phyloP scores from a whole-genome alignment of 2,888 invertebrate genomes.

The Cheilosia scutellata region DNA sequence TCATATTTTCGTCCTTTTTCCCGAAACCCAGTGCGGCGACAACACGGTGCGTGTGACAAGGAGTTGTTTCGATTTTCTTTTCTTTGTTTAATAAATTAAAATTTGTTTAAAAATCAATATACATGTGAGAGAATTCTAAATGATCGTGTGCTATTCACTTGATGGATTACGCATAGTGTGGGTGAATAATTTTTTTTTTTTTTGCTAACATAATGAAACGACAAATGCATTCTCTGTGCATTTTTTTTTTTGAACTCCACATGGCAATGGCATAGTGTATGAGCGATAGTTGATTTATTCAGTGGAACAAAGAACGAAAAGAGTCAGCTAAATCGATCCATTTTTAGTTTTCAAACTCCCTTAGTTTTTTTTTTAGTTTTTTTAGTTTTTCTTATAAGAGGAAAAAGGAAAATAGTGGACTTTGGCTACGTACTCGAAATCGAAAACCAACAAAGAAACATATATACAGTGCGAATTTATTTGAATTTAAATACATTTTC shows the following conservation, averaged over 20 bases:
- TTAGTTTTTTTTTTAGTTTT: constrained; percentile 31
- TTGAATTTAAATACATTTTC: neutral
- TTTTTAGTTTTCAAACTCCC: constrained; percentile 12
- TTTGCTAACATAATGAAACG: constrained; percentile 4
- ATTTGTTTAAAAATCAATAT: constrained; percentile 17
- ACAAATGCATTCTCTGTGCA: constrained; percentile 22
- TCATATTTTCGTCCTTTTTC: constrained; percentile 55
- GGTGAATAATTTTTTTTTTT: neutral
- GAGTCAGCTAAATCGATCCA: constrained; percentile 67
- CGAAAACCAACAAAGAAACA: constrained; percentile 22
- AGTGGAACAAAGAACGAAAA: constrained; percentile 45
- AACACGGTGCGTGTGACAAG: constrained; percentile 50
- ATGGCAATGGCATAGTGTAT: constrained; percentile 6
- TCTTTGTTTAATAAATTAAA: constrained; percentile 4
- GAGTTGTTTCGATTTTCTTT: constrained; percentile 13
- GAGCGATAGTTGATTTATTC: constrained; percentile 64
- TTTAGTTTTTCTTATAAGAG: constrained; percentile 1
- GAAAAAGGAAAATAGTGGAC: constrained; percentile 7
- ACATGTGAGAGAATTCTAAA: constrained; percentile 5
- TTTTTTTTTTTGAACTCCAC: constrained; percentile 11
- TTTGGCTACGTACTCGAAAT: constrained; percentile 34
- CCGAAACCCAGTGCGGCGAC: constrained; percentile 17
- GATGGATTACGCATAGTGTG: constrained; percentile 33
- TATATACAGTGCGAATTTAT: constrained; percentile 40
- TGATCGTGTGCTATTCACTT: constrained; percentile 7